Base-by-base conservation (phyloP, 1,140 invertebrate genomes). In the Pantala flavescens region DNA sequence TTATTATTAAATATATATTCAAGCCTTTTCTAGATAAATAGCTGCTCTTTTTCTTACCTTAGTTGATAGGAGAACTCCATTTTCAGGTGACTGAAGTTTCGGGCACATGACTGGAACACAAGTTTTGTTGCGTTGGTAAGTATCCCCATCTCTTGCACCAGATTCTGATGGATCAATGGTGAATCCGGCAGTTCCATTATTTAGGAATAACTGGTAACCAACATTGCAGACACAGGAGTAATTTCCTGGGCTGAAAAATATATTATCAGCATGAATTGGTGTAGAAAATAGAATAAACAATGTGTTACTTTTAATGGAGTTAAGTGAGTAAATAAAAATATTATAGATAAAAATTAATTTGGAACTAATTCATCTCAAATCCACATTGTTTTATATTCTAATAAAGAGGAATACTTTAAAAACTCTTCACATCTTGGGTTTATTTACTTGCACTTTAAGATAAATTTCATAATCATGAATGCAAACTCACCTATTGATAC, bases 41-140 rank as follows among this genome's bases (percentile, higher is more conserved):
- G 7, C 71, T n/a, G n/a, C 14, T 72, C 36, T 43, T 23, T 16
- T 24, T 72, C 63, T 79, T 78, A 85, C 85, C 79, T 91, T 91
- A 0, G 93, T 94, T 0, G 93, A 90, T 19, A 98, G 82, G 49
- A 98, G 83, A 78, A 93, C 87, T 71, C 96, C 96, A 84, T 98
- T 97, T 81, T 94, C 92, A 0, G 95, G 96, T 0, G 90, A 84
- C n/a, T 83, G 81, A 23, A 98, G 80, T 3, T 83, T 80, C 12
- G 95, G 91, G 80, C 96, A 98, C 91, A 95, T 94, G 2, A 96
- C 86, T 0, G 93, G 92, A 43, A 98, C 95, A 83, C 95, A 98
- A 21, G 95, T 97, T 84, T 98, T 98, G 81, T 98, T 98, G 76
- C 93, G 87, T 81, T 96, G 91, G 82, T 93, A 94, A 1, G 89